phyloP scores from a whole-genome alignment of 2,888 invertebrate genomes.

The Pollenia griseotomentosa region DNA sequence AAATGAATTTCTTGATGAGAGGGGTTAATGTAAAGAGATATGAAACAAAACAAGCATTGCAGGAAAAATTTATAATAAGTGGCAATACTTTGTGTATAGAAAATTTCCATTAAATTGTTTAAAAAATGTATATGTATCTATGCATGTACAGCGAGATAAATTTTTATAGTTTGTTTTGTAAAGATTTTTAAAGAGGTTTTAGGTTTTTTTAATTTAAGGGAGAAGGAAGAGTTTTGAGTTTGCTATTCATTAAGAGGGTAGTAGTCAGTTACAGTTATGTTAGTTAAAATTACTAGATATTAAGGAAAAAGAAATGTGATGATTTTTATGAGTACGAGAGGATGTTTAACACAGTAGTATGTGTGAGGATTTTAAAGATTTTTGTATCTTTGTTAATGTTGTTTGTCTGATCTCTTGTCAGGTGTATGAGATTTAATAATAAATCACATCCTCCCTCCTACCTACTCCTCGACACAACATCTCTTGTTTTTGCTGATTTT shows the following conservation, averaged over 20 bases:
- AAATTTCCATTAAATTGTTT: too few species aligned
- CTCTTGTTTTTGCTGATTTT: too few species aligned
- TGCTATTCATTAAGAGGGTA: background rate
- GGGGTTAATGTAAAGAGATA: conserved; percentile 29
- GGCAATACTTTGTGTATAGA: too few species aligned
- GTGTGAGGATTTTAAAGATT: conserved; percentile 14
- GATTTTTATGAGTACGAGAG: conserved; percentile 15
- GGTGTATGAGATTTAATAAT: conserved; percentile 39
- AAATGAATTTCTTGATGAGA: conserved; percentile 11
- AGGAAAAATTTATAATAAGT: too few species aligned
- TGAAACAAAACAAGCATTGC: too few species aligned
- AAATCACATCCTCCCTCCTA: background rate
- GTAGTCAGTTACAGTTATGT: background rate
- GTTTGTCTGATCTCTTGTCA: conserved; percentile 41
- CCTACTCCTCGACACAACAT: too few species aligned
- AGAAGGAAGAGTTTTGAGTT: conserved; percentile 28
- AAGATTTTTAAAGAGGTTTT: conserved; percentile 1
- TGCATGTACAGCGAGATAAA: background rate
- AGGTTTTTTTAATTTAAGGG: conserved; percentile 8
- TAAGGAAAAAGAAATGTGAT: too few species aligned
- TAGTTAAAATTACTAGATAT: too few species aligned
- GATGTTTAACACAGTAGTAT: background rate
- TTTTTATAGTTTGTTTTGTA: background rate
- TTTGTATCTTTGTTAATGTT: background rate
- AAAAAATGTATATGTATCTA: too few species aligned